phyloP scores from a whole-genome alignment of 2,797 vertebrate species.

The Phrynocephalus guinanensis region DNA sequence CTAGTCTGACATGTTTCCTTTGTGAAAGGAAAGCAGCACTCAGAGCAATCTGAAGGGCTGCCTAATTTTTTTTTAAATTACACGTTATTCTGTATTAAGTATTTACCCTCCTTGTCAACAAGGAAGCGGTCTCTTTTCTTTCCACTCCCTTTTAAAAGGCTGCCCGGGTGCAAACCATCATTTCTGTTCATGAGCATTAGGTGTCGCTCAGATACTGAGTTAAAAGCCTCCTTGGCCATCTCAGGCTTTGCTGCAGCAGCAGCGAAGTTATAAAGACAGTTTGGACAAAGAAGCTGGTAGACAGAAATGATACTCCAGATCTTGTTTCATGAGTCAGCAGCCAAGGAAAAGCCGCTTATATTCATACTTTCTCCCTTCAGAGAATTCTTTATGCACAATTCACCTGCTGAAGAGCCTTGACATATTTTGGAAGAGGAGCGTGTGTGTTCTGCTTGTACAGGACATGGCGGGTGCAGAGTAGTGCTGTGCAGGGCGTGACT shows the following conservation, averaged over 20 bases:
- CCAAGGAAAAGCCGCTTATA: neutral
- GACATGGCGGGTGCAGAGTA: neutral
- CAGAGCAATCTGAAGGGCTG: neutral
- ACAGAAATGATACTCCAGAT: rapidly evolving
- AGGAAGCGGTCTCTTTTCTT: neutral
- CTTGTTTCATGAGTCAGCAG: neutral
- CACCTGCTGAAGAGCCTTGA: neutral
- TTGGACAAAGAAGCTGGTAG: rapidly evolving
- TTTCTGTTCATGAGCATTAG: constrained; percentile 68
- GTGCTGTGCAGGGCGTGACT: neutral
- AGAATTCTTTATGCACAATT: neutral
- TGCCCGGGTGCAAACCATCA: neutral
- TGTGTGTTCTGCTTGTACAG: neutral
- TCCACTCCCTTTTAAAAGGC: neutral
- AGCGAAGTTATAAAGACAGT: rapidly evolving
- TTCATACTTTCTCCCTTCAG: neutral
- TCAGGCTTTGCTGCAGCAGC: rapidly evolving
- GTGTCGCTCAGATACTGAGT: constrained; percentile 71
- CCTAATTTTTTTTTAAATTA: neutral
- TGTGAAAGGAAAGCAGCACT: neutral
- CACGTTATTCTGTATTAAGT: too few species aligned
- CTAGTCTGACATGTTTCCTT: neutral
- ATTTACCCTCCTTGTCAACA: neutral
- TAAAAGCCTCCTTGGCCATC: neutral
- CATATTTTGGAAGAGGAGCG: neutral